Evolutionary conservation across 2,888 invertebrate species (phyloP).

Genomic region (Morinoia aosen): DNA sequence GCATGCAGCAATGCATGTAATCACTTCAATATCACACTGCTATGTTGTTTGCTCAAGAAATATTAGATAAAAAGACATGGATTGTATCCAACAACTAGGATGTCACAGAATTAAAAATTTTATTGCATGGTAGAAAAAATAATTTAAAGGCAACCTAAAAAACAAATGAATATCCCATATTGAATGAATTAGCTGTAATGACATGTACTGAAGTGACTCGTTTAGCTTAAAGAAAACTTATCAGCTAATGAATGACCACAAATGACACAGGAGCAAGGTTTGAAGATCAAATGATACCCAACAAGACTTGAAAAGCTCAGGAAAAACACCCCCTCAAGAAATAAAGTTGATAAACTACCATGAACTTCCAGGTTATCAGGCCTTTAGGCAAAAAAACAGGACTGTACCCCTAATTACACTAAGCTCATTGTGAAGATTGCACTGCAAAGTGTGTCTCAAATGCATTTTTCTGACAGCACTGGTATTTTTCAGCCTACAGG

Average conservation of each 20-base stretch:
- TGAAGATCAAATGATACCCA: not conserved
- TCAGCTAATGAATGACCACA: no score
- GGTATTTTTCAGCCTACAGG: no score
- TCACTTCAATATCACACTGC: conserved; percentile 54
- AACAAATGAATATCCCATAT: not conserved
- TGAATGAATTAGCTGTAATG: not conserved
- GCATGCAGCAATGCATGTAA: not conserved
- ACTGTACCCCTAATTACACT: no score
- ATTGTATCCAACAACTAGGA: not conserved
- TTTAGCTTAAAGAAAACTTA: not conserved
- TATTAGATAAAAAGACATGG: not conserved
- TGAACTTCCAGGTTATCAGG: no score
- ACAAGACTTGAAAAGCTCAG: not conserved
- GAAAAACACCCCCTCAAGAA: no score
- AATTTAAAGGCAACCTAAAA: no score
- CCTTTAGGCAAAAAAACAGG: no score
- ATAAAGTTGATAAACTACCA: no score
- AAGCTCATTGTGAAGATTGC: no score
- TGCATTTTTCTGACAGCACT: no score
- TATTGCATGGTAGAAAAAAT: no score
- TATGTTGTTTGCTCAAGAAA: not conserved
- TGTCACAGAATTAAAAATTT: not conserved
- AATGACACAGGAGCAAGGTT: not conserved
- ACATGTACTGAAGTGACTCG: not conserved
- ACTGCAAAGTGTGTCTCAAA: no score